Percentiles rank a stretch among this genome's conserved stretches.
Evolutionary conservation across 2,888 invertebrate species (phyloP).

Genomic region (Agelastica alni): DNA sequence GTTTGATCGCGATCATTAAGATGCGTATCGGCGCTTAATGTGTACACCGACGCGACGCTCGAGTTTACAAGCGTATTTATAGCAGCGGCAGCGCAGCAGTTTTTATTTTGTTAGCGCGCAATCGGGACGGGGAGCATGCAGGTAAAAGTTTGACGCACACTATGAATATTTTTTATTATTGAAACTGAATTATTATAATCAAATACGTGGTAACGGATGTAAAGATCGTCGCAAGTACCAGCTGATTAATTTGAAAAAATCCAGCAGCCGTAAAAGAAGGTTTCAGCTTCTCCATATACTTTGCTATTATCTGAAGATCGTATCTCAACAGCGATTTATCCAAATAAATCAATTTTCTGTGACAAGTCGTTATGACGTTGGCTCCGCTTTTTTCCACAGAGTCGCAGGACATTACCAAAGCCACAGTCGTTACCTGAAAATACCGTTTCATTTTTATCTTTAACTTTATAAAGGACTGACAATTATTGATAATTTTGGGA

Average conservation of each 20-base stretch:
- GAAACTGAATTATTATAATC: constrained; percentile 27
- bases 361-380: constrained; percentile 20
- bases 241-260: constrained; percentile 25
- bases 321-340: constrained; percentile 15
- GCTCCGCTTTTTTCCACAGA: constrained; percentile 19
- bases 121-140: no score
- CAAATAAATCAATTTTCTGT: constrained; percentile 11
- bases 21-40: no score
- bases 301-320: constrained; percentile 16
- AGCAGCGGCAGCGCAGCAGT: no score
- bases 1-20: no score
- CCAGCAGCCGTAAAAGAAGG: constrained; percentile 23
- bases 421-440: constrained; percentile 19
- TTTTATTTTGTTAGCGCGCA: no score
- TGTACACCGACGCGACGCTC: no score
- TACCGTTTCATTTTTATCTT: no score
- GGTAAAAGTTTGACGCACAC: no score
- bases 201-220: constrained; percentile 23
- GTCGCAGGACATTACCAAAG: constrained; percentile 24
- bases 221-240: constrained; percentile 15
- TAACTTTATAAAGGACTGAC: no score
- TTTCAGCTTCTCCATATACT: constrained; percentile 11
- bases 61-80: no score
- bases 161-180: no score
- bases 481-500: no score